Evolutionary conservation across 2,113 vertebrate genomes (phyloP).

Genomic region (Balaeniceps rex): DNA sequence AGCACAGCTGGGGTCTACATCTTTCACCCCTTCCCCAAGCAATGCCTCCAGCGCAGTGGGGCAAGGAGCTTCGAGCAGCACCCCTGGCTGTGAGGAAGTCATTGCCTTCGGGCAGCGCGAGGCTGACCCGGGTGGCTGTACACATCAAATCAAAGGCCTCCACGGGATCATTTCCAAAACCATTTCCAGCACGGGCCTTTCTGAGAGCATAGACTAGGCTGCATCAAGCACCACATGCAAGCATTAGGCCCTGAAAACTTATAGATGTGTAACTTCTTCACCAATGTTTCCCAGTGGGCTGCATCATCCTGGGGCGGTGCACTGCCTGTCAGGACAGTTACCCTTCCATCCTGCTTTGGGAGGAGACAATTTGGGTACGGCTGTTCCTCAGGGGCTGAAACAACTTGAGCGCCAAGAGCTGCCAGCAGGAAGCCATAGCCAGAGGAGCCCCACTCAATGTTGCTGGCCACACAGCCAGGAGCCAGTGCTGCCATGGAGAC

Average conservation of each 20-base stretch:
- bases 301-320: not conserved
- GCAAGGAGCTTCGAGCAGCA: not conserved
- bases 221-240: not conserved
- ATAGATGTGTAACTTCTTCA: not conserved
- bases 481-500: not conserved
- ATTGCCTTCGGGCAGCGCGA: not conserved
- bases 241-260: not conserved
- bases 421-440: not conserved
- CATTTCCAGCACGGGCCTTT: not conserved
- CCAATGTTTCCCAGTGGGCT: not conserved
- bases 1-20: not conserved
- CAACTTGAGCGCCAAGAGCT: not conserved
- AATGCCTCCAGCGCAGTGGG: not conserved
- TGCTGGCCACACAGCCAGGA: not conserved
- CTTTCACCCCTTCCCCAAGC: not conserved
- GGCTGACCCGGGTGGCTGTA: not conserved
- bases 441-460: not conserved
- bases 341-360: not conserved
- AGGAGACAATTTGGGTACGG: not conserved
- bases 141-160: not conserved
- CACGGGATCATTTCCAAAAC: not conserved
- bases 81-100: not conserved
- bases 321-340: fast-evolving
- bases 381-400: not conserved
- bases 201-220: not conserved